Evolutionary conservation across 1,140 invertebrate species (phyloP).

Genomic region (Eulimnadia texana): DNA sequence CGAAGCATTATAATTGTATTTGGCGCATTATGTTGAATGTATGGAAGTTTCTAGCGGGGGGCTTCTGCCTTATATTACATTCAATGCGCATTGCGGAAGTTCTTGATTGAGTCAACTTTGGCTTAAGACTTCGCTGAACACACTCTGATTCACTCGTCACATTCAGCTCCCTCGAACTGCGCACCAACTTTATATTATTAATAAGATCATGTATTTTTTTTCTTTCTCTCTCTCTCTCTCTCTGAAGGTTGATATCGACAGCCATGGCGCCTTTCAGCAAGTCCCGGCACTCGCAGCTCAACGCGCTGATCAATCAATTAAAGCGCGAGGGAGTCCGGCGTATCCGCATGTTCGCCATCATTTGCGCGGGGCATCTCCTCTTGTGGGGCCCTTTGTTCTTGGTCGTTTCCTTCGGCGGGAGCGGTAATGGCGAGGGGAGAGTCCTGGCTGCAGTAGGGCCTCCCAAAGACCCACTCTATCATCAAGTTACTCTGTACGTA

Average conservation of each 20-base stretch:
- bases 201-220: slow-evolving; percentile 3
- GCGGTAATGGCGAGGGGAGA: neutral
- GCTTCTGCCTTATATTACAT: too few relatives aligned
- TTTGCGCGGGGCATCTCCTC: slow-evolving; percentile 1
- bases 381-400: slow-evolving; percentile 11
- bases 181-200: too few relatives aligned
- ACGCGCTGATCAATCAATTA: slow-evolving; percentile 5
- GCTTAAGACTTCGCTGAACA: too few relatives aligned
- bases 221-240: neutral
- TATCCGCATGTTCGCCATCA: slow-evolving; percentile 13
- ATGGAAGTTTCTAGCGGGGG: too few relatives aligned
- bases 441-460: slow-evolving; percentile 1
- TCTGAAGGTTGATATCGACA: neutral
- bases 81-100: too few relatives aligned
- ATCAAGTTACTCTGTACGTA: slow-evolving; percentile 64
- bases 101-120: too few relatives aligned
- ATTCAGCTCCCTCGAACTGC: neutral
- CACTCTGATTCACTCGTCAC: neutral
- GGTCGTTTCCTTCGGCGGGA: slow-evolving; percentile 6
- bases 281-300: neutral
- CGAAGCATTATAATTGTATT: too few relatives aligned
- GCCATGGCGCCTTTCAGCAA: neutral
- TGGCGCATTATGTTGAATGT: too few relatives aligned
- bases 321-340: slow-evolving; percentile 12
- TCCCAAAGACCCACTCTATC: slow-evolving; percentile 32